Conservation (phyloP, 2,113 vertebrate species). For the Catagonus wagneri region DNA sequence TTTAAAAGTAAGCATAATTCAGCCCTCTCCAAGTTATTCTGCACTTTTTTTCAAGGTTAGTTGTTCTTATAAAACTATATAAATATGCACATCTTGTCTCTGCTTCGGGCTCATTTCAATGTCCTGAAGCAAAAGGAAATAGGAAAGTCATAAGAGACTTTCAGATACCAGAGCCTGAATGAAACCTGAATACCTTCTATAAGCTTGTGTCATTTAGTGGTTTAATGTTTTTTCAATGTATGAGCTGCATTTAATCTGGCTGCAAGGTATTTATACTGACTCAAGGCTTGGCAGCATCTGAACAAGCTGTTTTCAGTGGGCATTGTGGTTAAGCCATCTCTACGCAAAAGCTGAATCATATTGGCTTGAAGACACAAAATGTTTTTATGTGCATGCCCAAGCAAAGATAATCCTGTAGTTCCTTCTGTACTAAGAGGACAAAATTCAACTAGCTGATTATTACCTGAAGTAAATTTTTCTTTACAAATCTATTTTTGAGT, state of each 20-base stretch:
- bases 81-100: slow-evolving; percentile 75
- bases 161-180: slow-evolving; percentile 52
- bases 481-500: slow-evolving; percentile 41
- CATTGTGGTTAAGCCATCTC: neutral
- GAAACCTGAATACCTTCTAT: slow-evolving; percentile 61
- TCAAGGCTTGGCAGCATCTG: slow-evolving; percentile 12
- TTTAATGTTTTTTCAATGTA: slow-evolving; percentile 58
- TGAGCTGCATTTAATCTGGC: slow-evolving; percentile 44
- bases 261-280: slow-evolving; percentile 42
- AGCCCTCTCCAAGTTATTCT: slow-evolving; percentile 57
- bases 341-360: neutral
- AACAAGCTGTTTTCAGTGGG: neutral
- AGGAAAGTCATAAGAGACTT: slow-evolving; percentile 61
- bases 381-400: slow-evolving; percentile 4
- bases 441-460: neutral
- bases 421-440: neutral
- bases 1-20: slow-evolving; percentile 78
- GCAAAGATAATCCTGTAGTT: neutral
- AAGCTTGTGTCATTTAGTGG: slow-evolving; percentile 47
- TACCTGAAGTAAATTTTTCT: slow-evolving; percentile 2
- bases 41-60: slow-evolving; percentile 73
- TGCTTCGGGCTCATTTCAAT: slow-evolving; percentile 70
- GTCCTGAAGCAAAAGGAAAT: slow-evolving; percentile 73
- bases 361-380: neutral
- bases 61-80: slow-evolving; percentile 67